phyloP scores from a whole-genome alignment of 2,888 invertebrate genomes.

The Eilema depressum region DNA sequence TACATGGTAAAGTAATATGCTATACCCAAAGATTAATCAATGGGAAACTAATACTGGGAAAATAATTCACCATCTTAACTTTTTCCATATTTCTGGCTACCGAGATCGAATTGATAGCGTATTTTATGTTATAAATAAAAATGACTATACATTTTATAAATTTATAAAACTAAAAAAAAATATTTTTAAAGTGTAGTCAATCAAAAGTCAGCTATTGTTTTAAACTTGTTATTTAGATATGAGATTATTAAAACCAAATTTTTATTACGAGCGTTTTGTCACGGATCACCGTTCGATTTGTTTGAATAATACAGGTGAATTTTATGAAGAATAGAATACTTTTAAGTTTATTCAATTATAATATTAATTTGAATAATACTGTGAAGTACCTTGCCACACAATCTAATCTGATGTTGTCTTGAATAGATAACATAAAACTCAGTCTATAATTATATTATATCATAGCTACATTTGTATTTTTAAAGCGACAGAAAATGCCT shows the following conservation, averaged over 20 bases:
- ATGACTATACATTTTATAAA: slow-evolving; percentile 42
- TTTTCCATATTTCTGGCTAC: slow-evolving; percentile 28
- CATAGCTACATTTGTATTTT: background rate
- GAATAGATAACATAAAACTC: background rate
- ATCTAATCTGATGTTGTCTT: background rate
- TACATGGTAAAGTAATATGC: slow-evolving; percentile 16
- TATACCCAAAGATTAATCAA: slow-evolving; percentile 13
- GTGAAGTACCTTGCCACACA: background rate
- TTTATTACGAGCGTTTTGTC: slow-evolving; percentile 26
- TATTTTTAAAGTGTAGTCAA: slow-evolving; percentile 28
- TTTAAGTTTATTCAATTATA: background rate
- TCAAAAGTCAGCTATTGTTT: slow-evolving; percentile 28
- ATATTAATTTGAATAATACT: background rate
- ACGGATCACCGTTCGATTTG: slow-evolving; percentile 27
- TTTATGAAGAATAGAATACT: background rate
- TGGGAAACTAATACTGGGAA: background rate
- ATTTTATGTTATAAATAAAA: slow-evolving; percentile 31
- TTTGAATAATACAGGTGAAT: slow-evolving; percentile 1
- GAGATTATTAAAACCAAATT: slow-evolving; percentile 23
- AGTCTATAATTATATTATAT: background rate
- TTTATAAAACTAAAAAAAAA: slow-evolving; percentile 35
- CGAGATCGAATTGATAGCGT: slow-evolving; percentile 16
- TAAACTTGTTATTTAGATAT: slow-evolving; percentile 22
- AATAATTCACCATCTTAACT: background rate
- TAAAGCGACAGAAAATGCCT: background rate